Percentiles rank a stretch among this genome's conserved stretches.
phyloP scores from a whole-genome alignment of 2,797 vertebrate genomes.

The Pipistrellus kuhlii region DNA sequence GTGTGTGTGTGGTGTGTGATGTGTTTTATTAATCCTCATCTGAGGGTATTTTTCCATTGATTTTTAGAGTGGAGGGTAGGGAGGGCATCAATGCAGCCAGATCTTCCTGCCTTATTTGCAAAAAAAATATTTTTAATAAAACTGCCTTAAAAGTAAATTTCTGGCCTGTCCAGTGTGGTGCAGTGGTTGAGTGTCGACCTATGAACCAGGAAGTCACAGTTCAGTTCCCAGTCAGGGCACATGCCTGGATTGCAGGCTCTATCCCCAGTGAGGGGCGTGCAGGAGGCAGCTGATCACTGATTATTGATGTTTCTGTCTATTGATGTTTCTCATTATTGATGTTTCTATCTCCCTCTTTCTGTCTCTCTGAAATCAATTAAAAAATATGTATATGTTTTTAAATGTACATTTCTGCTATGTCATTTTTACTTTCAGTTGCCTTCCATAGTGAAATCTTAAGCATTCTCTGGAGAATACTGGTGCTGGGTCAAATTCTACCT shows the following conservation, averaged over 20 bases:
- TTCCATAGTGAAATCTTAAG: background rate
- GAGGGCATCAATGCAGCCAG: background rate
- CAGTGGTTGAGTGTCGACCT: too few relatives aligned
- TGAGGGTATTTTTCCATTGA: background rate
- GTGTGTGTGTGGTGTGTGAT: background rate
- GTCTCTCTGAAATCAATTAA: too few relatives aligned
- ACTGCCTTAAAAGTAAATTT: background rate
- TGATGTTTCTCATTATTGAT: too few relatives aligned
- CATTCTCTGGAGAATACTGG: background rate
- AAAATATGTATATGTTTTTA: too few relatives aligned
- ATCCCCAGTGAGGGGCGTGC: too few relatives aligned
- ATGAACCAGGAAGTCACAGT: too few relatives aligned
- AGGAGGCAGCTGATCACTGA: too few relatives aligned
- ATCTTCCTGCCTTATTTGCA: background rate
- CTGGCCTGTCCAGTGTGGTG: background rate
- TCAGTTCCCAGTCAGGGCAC: too few relatives aligned
- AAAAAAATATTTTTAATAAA: slow-evolving; percentile 15
- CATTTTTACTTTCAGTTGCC: background rate
- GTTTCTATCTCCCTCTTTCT: too few relatives aligned
- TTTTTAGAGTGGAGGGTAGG: background rate
- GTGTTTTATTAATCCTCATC: background rate
- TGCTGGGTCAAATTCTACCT: background rate
- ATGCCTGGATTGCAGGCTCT: too few relatives aligned
- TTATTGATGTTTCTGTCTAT: too few relatives aligned
- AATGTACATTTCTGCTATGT: background rate